Conservation (phyloP, 2,113 vertebrate genomes). For the Chloroceryle aenea region DNA sequence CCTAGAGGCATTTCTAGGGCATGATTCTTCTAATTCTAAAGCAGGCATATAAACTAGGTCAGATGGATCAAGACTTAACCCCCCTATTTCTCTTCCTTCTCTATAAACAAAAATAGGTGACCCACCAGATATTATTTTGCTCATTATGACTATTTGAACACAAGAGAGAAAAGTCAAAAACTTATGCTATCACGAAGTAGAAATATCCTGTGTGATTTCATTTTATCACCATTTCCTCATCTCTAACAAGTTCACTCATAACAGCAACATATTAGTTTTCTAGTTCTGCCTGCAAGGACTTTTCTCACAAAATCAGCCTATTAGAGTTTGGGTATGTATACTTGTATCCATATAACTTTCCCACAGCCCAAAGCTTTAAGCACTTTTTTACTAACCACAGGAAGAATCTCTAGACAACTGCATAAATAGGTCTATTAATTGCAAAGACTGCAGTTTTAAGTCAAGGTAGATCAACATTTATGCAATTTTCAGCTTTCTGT, state of each 20-base stretch:
- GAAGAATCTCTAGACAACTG: not conserved
- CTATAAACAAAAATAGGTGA: not conserved
- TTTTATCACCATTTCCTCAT: not conserved
- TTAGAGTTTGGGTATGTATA: not conserved
- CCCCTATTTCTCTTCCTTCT: not conserved
- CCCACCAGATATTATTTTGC: not conserved
- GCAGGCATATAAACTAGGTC: not conserved
- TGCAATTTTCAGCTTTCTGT: not conserved
- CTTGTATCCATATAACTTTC: rapidly evolving
- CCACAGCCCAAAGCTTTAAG: not conserved
- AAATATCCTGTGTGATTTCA: not conserved
- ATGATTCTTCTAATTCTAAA: not conserved
- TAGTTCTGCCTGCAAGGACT: not conserved
- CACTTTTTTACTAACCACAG: not conserved
- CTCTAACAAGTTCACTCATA: not conserved
- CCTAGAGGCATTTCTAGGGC: not conserved
- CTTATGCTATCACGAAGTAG: not conserved
- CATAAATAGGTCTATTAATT: not conserved
- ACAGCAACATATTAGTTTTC: not conserved
- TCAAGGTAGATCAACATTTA: not conserved
- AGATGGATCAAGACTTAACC: not conserved
- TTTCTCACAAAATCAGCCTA: not conserved
- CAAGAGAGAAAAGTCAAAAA: not conserved
- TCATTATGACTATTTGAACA: not conserved
- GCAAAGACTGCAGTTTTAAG: slow-evolving; percentile 16